Evolutionary conservation across 1,140 invertebrate genomes (phyloP).

Genomic region (Drosophila micromelanica): DNA sequence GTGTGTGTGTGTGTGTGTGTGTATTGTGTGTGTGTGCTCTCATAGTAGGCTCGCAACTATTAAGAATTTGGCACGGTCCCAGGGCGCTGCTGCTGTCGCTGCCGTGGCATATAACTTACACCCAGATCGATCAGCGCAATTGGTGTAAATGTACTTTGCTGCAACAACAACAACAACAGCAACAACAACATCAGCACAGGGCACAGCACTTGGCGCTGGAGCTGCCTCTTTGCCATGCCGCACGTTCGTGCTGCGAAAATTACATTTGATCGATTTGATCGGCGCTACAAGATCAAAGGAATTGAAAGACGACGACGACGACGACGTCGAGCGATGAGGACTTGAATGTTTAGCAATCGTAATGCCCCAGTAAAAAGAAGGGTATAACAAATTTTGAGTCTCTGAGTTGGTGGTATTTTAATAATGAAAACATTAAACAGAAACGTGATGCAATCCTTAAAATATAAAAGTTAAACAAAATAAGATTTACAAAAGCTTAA

Average conservation of each 20-base stretch:
- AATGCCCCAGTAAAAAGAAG: constrained; percentile 11
- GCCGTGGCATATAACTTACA: constrained; percentile 79
- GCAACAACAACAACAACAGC: constrained; percentile 33
- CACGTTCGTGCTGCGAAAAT: constrained; percentile 83
- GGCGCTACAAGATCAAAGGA: constrained; percentile 84
- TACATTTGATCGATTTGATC: constrained; percentile 85
- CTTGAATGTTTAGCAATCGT: constrained; percentile 47
- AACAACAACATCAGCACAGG: constrained; percentile 19
- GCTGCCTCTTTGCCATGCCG: constrained; percentile 58
- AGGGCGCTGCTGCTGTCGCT: constrained; percentile 39
- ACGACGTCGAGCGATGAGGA: constrained; percentile 51
- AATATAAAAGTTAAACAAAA: not conserved
- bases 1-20: constrained; percentile 21
- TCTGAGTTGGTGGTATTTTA: no score
- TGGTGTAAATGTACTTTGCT: constrained; percentile 83
- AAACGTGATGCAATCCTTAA: not conserved
- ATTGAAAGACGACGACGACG: constrained; percentile 68
- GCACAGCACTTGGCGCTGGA: constrained; percentile 68
- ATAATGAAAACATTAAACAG: no score
- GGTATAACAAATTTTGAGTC: constrained; percentile 5
- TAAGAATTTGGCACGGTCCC: constrained; percentile 82
- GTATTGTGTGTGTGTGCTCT: constrained; percentile 33
- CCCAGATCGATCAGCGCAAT: constrained; percentile 83
- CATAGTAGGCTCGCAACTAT: constrained; percentile 72
- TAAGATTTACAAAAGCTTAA: not conserved